Conservation (phyloP, 2,888 invertebrate genomes). For the Rotaria sp. region DNA sequence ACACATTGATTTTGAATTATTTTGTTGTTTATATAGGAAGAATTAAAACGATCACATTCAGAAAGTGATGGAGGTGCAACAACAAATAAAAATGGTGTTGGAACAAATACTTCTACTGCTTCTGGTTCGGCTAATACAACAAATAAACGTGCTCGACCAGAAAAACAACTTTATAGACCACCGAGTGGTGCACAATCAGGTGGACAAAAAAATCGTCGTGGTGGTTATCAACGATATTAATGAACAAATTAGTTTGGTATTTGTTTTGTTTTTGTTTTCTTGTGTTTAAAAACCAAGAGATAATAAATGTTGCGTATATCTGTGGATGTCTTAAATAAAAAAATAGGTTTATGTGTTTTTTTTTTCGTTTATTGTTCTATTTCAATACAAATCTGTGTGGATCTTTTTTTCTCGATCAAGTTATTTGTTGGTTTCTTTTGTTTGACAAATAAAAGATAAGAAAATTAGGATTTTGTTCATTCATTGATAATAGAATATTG, state of each 20-base stretch:
- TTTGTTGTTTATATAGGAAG: neutral
- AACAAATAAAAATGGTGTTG: neutral
- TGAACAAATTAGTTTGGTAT: too few species aligned
- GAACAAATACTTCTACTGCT: neutral
- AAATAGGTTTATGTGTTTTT: neutral
- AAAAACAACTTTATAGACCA: neutral
- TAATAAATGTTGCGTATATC: neutral
- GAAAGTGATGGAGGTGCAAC: neutral
- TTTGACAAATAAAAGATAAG: neutral
- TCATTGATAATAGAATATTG: too few species aligned
- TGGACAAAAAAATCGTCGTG: neutral
- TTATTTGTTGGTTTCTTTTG: neutral
- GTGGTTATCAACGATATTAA: slow-evolving; percentile 9
- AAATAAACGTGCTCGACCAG: slow-evolving; percentile 15
- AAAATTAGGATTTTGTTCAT: too few species aligned
- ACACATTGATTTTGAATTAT: neutral
- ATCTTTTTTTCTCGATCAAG: neutral
- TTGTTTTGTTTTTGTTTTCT: neutral
- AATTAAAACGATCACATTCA: slow-evolving; percentile 35
- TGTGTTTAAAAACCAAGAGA: neutral
- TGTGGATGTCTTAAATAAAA: neutral
- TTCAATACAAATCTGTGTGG: neutral
- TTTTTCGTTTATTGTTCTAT: neutral
- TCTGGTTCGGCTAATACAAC: neutral
- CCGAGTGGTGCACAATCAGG: neutral